phyloP scores from a whole-genome alignment of 2,113 vertebrate genomes.

The Cyphomyrus plagiostoma region DNA sequence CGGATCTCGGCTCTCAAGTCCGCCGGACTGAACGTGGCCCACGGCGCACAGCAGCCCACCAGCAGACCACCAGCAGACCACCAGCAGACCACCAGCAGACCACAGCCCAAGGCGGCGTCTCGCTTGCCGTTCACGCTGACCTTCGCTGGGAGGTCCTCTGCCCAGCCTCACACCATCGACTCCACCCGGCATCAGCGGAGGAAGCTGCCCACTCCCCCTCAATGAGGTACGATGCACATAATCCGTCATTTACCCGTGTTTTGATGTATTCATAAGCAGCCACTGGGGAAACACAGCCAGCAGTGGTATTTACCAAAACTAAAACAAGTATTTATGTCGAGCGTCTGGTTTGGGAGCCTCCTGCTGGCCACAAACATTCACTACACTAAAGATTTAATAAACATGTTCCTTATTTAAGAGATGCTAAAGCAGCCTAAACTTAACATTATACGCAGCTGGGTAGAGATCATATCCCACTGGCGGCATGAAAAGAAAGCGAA shows the following conservation, averaged over 20 bases:
- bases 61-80: conserved; percentile 61
- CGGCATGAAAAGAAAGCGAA: background rate
- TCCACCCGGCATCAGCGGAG: conserved; percentile 88
- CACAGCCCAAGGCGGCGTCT: conserved; percentile 45
- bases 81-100: conserved; percentile 63
- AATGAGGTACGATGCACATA: conserved; percentile 58
- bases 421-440: background rate
- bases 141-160: background rate
- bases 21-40: conserved; percentile 85
- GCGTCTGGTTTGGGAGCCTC: background rate
- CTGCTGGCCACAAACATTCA: background rate
- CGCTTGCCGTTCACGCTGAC: conserved; percentile 39
- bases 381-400: background rate
- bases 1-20: conserved; percentile 90
- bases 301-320: background rate
- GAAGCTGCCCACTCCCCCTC: conserved; percentile 85
- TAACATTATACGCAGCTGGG: background rate
- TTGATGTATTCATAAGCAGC: background rate
- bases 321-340: background rate
- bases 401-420: background rate
- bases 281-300: background rate
- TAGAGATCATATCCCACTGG: background rate
- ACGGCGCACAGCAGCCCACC: conserved; percentile 55
- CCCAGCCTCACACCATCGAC: conserved; percentile 71
- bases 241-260: background rate